phyloP scores from a whole-genome alignment of 2,888 invertebrate species.

The Calameuta pallipes region DNA sequence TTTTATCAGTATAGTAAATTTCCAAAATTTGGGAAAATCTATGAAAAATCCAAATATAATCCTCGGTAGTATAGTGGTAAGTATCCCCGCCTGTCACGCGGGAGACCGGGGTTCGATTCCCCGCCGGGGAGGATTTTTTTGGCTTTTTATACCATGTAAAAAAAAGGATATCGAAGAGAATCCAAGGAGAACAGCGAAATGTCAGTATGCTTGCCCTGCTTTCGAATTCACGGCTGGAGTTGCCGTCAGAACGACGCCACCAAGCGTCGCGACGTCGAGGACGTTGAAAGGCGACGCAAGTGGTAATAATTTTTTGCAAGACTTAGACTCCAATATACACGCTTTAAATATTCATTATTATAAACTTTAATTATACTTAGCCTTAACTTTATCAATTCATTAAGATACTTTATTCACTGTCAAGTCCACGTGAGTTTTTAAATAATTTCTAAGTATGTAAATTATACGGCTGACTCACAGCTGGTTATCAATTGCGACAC shows the following conservation, averaged over 20 bases:
- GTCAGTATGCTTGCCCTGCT: background rate
- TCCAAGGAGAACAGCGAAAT: background rate
- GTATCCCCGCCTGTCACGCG: constrained; percentile 57
- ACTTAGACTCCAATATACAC: too few relatives aligned
- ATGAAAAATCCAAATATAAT: background rate
- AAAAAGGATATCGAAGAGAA: too few relatives aligned
- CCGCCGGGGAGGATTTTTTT: constrained; percentile 43
- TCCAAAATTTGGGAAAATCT: too few relatives aligned
- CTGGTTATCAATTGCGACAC: background rate
- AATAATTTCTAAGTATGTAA: background rate
- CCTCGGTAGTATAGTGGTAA: constrained; percentile 50
- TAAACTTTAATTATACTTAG: background rate
- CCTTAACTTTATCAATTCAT: background rate
- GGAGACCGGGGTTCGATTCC: constrained; percentile 40
- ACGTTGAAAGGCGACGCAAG: background rate
- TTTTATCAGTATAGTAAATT: too few relatives aligned
- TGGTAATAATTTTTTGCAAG: background rate
- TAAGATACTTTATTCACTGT: too few relatives aligned
- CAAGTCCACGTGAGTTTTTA: too few relatives aligned
- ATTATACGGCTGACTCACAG: background rate
- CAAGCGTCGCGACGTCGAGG: background rate
- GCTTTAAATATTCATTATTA: background rate
- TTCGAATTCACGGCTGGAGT: background rate
- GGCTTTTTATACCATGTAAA: too few relatives aligned
- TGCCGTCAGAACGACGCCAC: background rate